These are phyloP conservation scores for Lutjanus erythropterus DNA, from an alignment of 2,113 vertebrate genomes.

Conservation along the genomic window DNA sequence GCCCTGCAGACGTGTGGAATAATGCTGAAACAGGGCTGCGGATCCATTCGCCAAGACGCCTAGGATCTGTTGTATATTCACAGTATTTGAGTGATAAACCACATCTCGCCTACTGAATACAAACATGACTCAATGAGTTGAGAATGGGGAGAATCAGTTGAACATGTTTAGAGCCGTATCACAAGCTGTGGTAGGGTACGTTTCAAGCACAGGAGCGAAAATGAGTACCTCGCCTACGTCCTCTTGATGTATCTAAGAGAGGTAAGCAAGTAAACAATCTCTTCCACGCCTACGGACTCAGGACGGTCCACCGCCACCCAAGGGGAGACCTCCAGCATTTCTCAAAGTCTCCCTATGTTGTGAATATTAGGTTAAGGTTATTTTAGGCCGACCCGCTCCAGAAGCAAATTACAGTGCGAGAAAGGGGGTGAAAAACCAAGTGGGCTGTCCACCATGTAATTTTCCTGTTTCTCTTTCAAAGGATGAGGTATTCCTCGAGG, in stretches of 20 bases:
- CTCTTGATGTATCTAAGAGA: slow-evolving; percentile 61
- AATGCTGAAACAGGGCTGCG: slow-evolving; percentile 57
- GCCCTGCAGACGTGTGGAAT: slow-evolving; percentile 54
- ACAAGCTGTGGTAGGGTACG: background rate
- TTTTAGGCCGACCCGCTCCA: slow-evolving; percentile 83
- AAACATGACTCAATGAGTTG: slow-evolving; percentile 23
- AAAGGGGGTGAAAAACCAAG: slow-evolving; percentile 75
- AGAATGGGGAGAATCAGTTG: slow-evolving; percentile 18
- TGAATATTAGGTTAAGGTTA: slow-evolving; percentile 86
- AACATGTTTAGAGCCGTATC: slow-evolving; percentile 17
- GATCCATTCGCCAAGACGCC: slow-evolving; percentile 33
- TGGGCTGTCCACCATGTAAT: slow-evolving; percentile 79
- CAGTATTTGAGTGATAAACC: slow-evolving; percentile 38
- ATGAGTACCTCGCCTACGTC: slow-evolving; percentile 39
- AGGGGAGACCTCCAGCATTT: slow-evolving; percentile 84
- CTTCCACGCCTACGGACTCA: slow-evolving; percentile 53
- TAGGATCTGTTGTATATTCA: slow-evolving; percentile 35
- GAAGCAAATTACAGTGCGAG: slow-evolving; percentile 84
- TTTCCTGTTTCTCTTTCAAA: slow-evolving; percentile 85
- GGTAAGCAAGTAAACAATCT: slow-evolving; percentile 78
- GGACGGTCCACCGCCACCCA: slow-evolving; percentile 81
- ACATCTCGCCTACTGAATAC: slow-evolving; percentile 12
- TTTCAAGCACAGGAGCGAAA: slow-evolving; percentile 43
- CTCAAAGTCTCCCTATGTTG: slow-evolving; percentile 73
- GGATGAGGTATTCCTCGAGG: slow-evolving; percentile 84